Evolutionary conservation across 1,140 invertebrate genomes (phyloP), one percentile per base, ranked within the genome.

Genomic region (Trinorchestia longiramus): DNA sequence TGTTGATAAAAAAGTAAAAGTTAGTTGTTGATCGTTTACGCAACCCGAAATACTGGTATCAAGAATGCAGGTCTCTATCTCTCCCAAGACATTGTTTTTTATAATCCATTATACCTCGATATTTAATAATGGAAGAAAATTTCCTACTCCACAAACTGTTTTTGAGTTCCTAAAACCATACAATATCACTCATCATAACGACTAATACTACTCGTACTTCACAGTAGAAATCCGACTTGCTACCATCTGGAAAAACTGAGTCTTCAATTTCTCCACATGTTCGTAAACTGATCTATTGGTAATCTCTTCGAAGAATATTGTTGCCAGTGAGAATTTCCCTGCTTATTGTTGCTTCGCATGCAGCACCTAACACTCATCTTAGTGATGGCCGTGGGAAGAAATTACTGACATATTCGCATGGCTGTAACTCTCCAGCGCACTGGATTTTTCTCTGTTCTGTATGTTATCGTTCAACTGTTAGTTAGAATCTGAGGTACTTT

Each of bases 261-360:
- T 44, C 44, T 94, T 40, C 43, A 43, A 94, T 94, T 94, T 94
- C 45, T 94, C 43, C 19, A 40, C 43, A 43, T 94, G 92, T 94
- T 94, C 47, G 44, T 44, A n/a, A 45, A 36, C 11, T 44, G 44
- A 94, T 94, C 47, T 94, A 94, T 94, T 94, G 92, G 11, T 28
- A 6, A 11, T 1, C 40, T 47, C 43, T 47, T 94, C 40, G 0
- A 45, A 94, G 92, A 23, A 94, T 47, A 40, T 11, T 6, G 88
- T 17, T 23, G 41, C 36, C 3, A 3, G 62, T 77, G 8, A 44
- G 43, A 36, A 8, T 94, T 94, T 94, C 11, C 43, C 6, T 45
- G 43, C 17, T 15, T 19, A 36, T 19, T 36, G 11, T 77, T 77
- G 62, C 62, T 36, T 77, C 28, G 47, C 6, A 11, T 36, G 28